Evolutionary conservation across 2,113 vertebrate species (phyloP).

Genomic region (Spea bombifrons): DNA sequence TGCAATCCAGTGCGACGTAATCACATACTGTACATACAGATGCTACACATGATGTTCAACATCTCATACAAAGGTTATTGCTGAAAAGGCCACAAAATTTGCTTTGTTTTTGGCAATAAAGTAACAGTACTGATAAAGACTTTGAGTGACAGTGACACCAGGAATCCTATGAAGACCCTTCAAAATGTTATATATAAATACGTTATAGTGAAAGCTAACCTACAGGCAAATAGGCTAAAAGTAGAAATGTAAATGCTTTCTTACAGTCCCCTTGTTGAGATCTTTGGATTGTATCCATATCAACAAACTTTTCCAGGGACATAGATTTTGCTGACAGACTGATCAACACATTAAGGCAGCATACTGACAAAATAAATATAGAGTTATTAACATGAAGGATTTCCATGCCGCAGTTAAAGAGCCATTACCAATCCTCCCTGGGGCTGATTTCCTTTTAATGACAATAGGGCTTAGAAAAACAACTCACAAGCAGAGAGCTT

Average conservation of each 20-base stretch:
- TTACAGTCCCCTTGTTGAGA: not conserved
- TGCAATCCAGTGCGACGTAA: too few species aligned
- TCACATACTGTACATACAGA: too few species aligned
- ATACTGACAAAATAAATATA: not conserved
- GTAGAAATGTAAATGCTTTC: not conserved
- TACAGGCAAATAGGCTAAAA: too few species aligned
- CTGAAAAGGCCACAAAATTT: too few species aligned
- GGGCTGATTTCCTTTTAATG: slow-evolving; percentile 12
- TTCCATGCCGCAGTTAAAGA: not conserved
- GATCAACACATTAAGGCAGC: not conserved
- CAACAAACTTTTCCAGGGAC: not conserved
- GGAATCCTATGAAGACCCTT: too few species aligned
- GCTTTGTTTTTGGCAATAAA: too few species aligned
- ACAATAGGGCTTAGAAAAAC: not conserved
- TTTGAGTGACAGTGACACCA: too few species aligned
- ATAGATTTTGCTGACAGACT: not conserved
- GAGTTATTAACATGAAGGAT: not conserved
- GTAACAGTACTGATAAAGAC: too few species aligned
- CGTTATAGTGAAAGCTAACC: too few species aligned
- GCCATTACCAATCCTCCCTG: slow-evolving; percentile 10
- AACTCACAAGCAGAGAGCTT: slow-evolving; percentile 3
- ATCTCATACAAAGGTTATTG: too few species aligned
- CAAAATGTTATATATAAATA: too few species aligned
- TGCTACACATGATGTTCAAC: too few species aligned
- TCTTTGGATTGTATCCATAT: slow-evolving; percentile 14